Base-by-base conservation (phyloP, 2,888 invertebrate genomes). In the Nomada fabriciana region DNA sequence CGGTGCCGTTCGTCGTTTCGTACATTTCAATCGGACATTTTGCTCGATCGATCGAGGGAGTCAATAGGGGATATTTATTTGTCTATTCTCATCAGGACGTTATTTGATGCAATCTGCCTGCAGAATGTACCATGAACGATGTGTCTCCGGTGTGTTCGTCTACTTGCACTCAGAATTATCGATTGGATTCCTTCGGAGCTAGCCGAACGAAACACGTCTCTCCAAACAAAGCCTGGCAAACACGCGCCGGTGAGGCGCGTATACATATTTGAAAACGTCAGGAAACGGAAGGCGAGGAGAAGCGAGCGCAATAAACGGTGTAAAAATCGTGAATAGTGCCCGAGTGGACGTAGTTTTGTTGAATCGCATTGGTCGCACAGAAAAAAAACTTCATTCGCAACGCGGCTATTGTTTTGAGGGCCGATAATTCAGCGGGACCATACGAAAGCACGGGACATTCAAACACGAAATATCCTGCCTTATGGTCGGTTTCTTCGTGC, bases 371-470 rank as follows among this genome's bases (percentile, higher is more conserved):
- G 57, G 18, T 0, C n/a, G 47, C 9, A 10, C 47, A 3, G 15
- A 59, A 70, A 69, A 69, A 59, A 68, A 29, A 59, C 59, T 70
- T 59, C 47, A 25, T 57, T 25, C n/a, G 29, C 59, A 59, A 59
- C 59, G 59, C 43, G 70, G 47, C 70, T 15, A 47, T 70, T 70
- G 70, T 70, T 59, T 70, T 29, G 59, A 47, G 47, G 47, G 11
- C 5, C 70, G 70, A 70, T 60, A 59, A 70, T 70, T 70, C 59
- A 70, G 15, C 47, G 70, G 15, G 13, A 59, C 25, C 59, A 36
- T 60, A 47, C 25, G 43, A 42, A 43, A 69, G 18, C 23, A 23
- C 7, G 7, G 55, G 18, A 20, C 59, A 15, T 59, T n/a, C 57
- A 59, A 29, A 15, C 43, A 15, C 29, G 57, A n/a, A 29, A 69